Conservation (phyloP, 2,888 invertebrate genomes). For the Invenusta paracnida region DNA sequence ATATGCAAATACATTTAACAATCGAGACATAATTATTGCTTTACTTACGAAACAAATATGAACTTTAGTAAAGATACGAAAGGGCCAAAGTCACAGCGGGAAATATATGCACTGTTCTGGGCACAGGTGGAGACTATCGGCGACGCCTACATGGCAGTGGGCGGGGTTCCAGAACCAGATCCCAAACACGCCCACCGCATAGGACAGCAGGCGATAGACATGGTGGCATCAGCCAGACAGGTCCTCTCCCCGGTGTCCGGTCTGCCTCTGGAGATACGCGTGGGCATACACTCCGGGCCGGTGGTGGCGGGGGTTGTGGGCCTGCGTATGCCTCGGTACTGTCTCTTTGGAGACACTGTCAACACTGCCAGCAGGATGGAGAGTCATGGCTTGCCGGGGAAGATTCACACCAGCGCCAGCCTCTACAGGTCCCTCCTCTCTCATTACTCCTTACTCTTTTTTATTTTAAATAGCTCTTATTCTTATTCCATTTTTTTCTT, state of each 20-base stretch:
- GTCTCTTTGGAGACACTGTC: constrained; percentile 53
- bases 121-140: not conserved
- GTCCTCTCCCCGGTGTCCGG: constrained; percentile 29
- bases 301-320: constrained; percentile 85
- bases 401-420: not conserved
- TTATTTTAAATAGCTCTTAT: no score
- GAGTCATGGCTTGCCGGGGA: not conserved
- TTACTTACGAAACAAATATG: no score
- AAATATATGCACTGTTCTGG: no score
- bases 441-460: no score
- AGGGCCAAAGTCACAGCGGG: no score
- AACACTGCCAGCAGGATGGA: not conserved
- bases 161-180: not conserved
- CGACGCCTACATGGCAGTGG: not conserved
- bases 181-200: not conserved
- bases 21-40: no score
- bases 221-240: not conserved
- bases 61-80: no score
- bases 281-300: constrained; percentile 79
- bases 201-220: constrained; percentile 16
- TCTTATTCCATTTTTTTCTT: no score
- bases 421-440: no score
- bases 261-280: constrained; percentile 64
- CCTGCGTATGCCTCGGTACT: constrained; percentile 82
- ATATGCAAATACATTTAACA: no score